phyloP scores from a whole-genome alignment of 2,797 vertebrate genomes.

The Crocodylus rhombifer region DNA sequence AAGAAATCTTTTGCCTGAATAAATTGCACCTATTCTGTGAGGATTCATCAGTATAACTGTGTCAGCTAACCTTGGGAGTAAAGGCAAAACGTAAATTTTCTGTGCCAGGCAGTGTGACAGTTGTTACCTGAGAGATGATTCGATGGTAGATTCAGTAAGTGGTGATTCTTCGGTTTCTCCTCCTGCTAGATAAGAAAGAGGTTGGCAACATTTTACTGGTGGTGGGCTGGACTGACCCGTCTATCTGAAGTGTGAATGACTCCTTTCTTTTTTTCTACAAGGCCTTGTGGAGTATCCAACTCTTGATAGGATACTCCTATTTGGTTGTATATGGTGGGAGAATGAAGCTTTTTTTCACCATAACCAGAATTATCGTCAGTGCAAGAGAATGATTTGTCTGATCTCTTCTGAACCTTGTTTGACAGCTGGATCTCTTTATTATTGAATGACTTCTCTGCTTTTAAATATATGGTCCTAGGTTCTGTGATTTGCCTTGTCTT shows the following conservation, averaged over 20 bases:
- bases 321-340: neutral
- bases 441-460: neutral
- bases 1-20: neutral
- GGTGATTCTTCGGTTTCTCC: neutral
- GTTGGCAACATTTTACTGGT: too few species aligned
- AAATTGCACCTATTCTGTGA: neutral
- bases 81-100: conserved; percentile 8
- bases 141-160: neutral
- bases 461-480: neutral
- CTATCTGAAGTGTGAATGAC: neutral
- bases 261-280: neutral
- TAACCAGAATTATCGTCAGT: neutral
- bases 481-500: conserved; percentile 24
- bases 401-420: neutral
- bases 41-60: conserved; percentile 27
- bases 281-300: too few species aligned
- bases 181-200: neutral
- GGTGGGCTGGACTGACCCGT: too few species aligned
- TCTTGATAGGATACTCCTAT: neutral
- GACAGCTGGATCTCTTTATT: neutral
- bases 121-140: neutral
- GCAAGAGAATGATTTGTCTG: neutral
- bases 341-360: neutral
- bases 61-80: conserved; percentile 40
- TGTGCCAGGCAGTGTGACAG: neutral